phyloP scores from a whole-genome alignment of 2,113 vertebrate genomes.

The Corythornis madagascariensis region DNA sequence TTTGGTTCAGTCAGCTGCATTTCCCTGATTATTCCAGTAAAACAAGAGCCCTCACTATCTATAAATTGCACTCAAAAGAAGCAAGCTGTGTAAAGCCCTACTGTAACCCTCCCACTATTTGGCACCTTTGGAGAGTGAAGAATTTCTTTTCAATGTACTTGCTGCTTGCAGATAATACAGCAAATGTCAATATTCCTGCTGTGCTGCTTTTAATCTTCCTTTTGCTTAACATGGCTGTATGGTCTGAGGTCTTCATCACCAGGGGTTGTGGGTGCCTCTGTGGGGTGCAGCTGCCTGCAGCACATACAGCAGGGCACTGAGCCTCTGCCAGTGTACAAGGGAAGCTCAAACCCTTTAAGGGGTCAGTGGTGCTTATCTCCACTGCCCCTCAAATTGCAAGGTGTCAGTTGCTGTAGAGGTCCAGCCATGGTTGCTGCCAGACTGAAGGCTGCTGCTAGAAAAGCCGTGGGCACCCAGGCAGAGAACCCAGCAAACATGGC shows the following conservation, averaged over 20 bases:
- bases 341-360: too few relatives aligned
- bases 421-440: too few relatives aligned
- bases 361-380: too few relatives aligned
- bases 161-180: neutral
- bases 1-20: neutral
- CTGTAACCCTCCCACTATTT: neutral
- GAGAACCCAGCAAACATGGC: too few relatives aligned
- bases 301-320: too few relatives aligned
- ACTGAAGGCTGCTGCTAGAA: too few relatives aligned
- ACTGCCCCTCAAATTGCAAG: too few relatives aligned
- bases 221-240: neutral
- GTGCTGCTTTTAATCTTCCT: neutral
- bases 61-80: neutral
- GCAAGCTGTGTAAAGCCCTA: neutral
- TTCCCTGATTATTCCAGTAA: neutral
- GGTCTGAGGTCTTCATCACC: neutral
- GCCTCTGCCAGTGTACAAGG: too few relatives aligned
- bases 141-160: neutral
- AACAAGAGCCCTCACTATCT: neutral
- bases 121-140: neutral
- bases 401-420: too few relatives aligned
- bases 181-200: neutral
- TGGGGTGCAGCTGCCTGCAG: too few relatives aligned
- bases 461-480: too few relatives aligned
- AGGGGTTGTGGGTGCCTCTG: too few relatives aligned